Evolutionary conservation across 2,888 invertebrate species (phyloP), one percentile per base, ranked within the genome.

Genomic region (Strigamia maritima): DNA sequence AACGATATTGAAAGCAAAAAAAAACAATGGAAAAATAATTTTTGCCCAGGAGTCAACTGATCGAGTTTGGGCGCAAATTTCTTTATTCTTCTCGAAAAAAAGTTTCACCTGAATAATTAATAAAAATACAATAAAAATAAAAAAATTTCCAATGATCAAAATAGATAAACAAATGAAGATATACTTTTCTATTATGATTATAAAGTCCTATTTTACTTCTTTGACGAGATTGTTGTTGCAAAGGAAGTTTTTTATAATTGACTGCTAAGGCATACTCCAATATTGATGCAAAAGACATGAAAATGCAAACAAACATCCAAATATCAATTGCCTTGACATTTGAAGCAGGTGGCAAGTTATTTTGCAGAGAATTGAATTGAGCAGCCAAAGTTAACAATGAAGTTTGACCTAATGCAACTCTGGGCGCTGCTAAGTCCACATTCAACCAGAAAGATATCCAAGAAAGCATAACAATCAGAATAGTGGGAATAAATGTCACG

Each of bases 391-490:
- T 74, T 16, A 74, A 8, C 26, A 74, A n/a, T n/a, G n/a, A n/a
- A n/a, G n/a, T n/a, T n/a, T n/a, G n/a, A n/a, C n/a, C n/a, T n/a
- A n/a, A n/a, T 24, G 74, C 31, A 1, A 74, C 31, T 74, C 74
- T 12, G 1, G 74, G 74, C 4, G 74, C 74, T 16, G 74, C 1
- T 14, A 16, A 16, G 10, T 28, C n/a, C 4, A 24, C n/a, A 26
- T 74, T 26, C 16, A 74, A 74, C 26, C 74, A 74, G 26, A 74
- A 74, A 4, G 74, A 74, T 74, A 74, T 74, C 74, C 74, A 74
- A 14, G 74, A 74, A 14, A 74, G 12, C 12, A 22, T 24, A 4
- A 74, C 74, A n/a, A 74, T 74, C 1, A 74, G 74, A 16, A 26
- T 74, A 24, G 22, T 26, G 3, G 74, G 74, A 26, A 74, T 16